Conservation (phyloP, 1,140 invertebrate genomes). For the Apis dorsata region DNA sequence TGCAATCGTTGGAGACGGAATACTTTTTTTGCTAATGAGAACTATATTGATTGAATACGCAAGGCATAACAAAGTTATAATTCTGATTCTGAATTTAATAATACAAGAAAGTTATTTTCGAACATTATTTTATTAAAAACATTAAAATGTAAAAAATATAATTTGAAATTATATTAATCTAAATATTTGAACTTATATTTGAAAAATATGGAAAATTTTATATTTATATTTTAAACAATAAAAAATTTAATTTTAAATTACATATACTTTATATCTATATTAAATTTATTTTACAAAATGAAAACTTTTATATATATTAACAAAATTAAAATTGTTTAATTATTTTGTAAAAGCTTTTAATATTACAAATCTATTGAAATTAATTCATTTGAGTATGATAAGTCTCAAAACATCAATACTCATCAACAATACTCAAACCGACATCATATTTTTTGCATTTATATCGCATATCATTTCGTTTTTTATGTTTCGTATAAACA, state of each 20-base stretch:
- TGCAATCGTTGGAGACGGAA: neutral
- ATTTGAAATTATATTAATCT: too few species aligned
- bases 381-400: conserved; percentile 29
- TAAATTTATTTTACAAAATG: neutral
- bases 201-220: too few species aligned
- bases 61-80: neutral
- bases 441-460: conserved; percentile 30
- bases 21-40: neutral
- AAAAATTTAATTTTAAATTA: too few species aligned
- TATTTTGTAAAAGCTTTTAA: too few species aligned
- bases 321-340: too few species aligned
- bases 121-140: neutral
- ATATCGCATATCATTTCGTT: conserved; percentile 7
- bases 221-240: too few species aligned
- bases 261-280: too few species aligned
- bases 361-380: neutral
- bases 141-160: neutral
- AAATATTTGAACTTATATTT: too few species aligned
- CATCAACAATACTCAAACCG: conserved; percentile 11
- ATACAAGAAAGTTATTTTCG: neutral
- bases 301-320: neutral
- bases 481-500: conserved; percentile 7
- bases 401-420: conserved; percentile 12
- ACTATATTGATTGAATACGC: neutral
- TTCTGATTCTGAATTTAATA: neutral